phyloP scores from a whole-genome alignment of 2,797 vertebrate genomes.

The Meriones psammophilus region DNA sequence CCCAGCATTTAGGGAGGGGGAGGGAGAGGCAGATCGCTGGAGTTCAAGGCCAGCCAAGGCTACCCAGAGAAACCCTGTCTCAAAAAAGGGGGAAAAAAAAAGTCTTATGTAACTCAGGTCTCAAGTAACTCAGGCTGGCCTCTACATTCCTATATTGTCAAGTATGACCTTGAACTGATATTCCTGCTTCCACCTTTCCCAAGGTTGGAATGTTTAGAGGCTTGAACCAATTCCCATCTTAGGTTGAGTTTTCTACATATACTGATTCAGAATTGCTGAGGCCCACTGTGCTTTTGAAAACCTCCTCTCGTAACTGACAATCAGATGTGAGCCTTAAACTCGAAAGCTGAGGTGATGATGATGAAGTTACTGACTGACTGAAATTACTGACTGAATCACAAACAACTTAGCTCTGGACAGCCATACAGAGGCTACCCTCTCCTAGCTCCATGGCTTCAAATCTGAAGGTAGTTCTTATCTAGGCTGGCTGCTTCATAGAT shows the following conservation, averaged over 20 bases:
- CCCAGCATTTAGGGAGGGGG: not conserved
- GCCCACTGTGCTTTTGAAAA: conserved; percentile 8
- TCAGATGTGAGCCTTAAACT: not conserved
- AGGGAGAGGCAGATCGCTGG: not conserved
- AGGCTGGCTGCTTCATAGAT: not conserved
- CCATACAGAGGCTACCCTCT: conserved; percentile 1
- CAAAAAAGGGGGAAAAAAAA: too few species aligned
- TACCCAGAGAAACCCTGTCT: not conserved
- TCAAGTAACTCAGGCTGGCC: not conserved
- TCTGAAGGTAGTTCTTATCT: not conserved
- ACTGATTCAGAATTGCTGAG: conserved; percentile 31
- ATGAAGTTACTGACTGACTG: not conserved
- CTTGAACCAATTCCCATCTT: not conserved
- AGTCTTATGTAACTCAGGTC: not conserved
- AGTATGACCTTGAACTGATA: not conserved
- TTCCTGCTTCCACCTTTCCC: not conserved
- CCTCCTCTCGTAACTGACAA: not conserved
- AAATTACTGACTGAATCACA: conserved; percentile 21
- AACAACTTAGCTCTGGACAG: conserved; percentile 1
- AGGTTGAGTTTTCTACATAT: conserved; percentile 37
- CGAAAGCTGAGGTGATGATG: conserved; percentile 1
- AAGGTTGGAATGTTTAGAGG: not conserved
- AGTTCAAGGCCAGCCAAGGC: not conserved
- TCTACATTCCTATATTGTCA: not conserved
- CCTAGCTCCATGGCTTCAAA: conserved; percentile 19